Base-by-base conservation (phyloP, 2,113 vertebrate genomes). In the Sinocyclocheilus maitianheensis region DNA sequence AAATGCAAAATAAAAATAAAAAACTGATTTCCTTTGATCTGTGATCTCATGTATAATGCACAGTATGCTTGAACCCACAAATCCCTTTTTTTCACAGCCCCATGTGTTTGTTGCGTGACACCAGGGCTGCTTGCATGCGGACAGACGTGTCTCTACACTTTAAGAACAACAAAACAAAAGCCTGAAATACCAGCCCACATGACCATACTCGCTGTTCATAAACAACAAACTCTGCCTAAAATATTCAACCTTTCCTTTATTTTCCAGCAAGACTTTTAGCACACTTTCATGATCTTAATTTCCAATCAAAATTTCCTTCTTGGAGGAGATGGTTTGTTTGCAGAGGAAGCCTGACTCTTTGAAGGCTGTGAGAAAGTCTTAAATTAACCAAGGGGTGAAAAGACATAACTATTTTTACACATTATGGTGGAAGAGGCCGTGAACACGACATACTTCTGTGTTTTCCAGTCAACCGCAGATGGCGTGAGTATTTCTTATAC, bases 221-320 rank as follows among this genome's bases (percentile, higher is more conserved):
- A 87, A 89, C 77, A 78, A 89, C 85, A 90, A 77, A 86, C 80
- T 77, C 81, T 80, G 86, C 62, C 84, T 85, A 87, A 91, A 91
- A 90, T 88, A 90, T 91, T 91, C 89, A 90, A 86, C 86, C 87
- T 91, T 84, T 71, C 86, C 78, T 87, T 89, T 89, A 86, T 89
- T 88, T 88, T 89, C 82, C 85, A 60, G 85, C 91, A 77, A 87
- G 20, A 79, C 88, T 85, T 65, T 81, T 84, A 85, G 90, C 80
- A 24, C 67, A 34, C 30, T 75, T 79, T 62, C 83, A 84, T 84
- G 87, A 81, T 80, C 86, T 75, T 53, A 77, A 75, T 79, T 88
- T 77, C 74, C 60, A 55, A 62, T 63, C 81, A 86, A 80, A 62
- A 63, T 26, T 46, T 81, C 75, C 67, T 84, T 75, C 82, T 86